phyloP scores from a whole-genome alignment of 2,888 invertebrate species.

The Nomada fabriciana region DNA sequence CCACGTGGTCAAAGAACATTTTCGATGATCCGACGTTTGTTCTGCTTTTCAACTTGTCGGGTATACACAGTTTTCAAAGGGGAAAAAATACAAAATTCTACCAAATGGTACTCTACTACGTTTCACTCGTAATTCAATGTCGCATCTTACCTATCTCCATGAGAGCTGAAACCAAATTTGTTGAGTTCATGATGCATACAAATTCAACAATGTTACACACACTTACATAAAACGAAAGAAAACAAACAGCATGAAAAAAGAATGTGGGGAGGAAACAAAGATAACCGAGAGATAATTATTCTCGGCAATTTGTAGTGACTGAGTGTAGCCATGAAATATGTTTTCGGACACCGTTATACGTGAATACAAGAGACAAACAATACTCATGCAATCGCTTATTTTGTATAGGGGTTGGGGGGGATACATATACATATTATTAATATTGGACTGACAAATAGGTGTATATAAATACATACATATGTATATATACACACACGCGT shows the following conservation, averaged over 20 bases:
- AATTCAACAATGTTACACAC: constrained; percentile 71
- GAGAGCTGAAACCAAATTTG: constrained; percentile 83
- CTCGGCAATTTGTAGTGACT: constrained; percentile 60
- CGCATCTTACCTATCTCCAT: constrained; percentile 84
- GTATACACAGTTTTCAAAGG: constrained; percentile 59
- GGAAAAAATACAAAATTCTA: constrained; percentile 69
- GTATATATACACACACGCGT: neutral
- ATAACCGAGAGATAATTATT: constrained; percentile 49
- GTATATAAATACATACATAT: constrained; percentile 5
- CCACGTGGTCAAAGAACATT: constrained; percentile 12
- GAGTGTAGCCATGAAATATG: constrained; percentile 68
- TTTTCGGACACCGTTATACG: constrained; percentile 68
- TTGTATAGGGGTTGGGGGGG: constrained; percentile 25
- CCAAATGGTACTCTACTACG: constrained; percentile 76
- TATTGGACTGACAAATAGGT: constrained; percentile 5
- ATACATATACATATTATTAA: constrained; percentile 5
- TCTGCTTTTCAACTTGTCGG: constrained; percentile 43
- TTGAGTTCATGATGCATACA: constrained; percentile 78
- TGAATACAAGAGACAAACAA: constrained; percentile 77
- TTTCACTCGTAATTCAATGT: constrained; percentile 80
- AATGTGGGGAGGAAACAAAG: constrained; percentile 37
- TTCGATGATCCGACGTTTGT: constrained; percentile 61
- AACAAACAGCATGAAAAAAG: constrained; percentile 42
- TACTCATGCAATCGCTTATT: constrained; percentile 77
- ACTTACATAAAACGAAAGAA: constrained; percentile 66